A percentile compares a stretch with the other conserved stretches of the same genome.
phyloP scores from a whole-genome alignment of 2,888 invertebrate species.

The Platycnemis pennipes region DNA sequence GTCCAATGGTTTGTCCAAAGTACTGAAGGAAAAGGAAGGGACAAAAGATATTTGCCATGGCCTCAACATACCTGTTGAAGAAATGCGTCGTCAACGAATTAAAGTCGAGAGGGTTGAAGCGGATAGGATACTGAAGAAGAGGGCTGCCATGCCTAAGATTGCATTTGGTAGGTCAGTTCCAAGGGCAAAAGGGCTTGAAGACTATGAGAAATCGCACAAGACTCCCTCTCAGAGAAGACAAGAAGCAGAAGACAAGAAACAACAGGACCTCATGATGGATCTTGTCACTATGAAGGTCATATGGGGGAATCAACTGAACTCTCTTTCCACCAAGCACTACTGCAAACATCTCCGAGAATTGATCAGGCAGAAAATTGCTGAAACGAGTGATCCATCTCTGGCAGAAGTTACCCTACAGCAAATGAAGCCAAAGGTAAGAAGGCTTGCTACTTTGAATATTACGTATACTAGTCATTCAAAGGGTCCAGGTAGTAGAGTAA shows the following conservation, averaged over 20 bases:
- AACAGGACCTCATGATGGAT: background rate
- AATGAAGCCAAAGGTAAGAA: background rate
- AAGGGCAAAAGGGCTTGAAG: background rate
- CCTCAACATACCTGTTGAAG: background rate
- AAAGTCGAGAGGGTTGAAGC: background rate
- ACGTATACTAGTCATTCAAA: too few relatives aligned
- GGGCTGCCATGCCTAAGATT: background rate
- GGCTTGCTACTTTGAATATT: background rate
- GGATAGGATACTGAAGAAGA: background rate
- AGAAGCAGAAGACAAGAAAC: background rate
- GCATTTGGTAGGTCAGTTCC: background rate
- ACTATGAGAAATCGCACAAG: background rate
- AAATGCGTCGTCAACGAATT: background rate
- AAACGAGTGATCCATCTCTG: background rate
- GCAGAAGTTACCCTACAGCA: background rate
- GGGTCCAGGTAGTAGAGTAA: too few relatives aligned
- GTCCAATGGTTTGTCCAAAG: background rate
- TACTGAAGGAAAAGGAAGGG: background rate
- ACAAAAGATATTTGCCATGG: background rate
- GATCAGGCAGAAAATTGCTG: background rate
- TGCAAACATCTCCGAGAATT: background rate
- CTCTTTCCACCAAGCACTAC: background rate
- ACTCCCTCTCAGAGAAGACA: background rate
- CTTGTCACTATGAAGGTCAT: background rate
- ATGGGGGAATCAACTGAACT: background rate